Percentiles rank a stretch among this genome's conserved stretches.
These are phyloP conservation scores for Gadus chalcogrammus DNA, from an alignment of 2,113 vertebrate genomes.

Conservation along the genomic window DNA sequence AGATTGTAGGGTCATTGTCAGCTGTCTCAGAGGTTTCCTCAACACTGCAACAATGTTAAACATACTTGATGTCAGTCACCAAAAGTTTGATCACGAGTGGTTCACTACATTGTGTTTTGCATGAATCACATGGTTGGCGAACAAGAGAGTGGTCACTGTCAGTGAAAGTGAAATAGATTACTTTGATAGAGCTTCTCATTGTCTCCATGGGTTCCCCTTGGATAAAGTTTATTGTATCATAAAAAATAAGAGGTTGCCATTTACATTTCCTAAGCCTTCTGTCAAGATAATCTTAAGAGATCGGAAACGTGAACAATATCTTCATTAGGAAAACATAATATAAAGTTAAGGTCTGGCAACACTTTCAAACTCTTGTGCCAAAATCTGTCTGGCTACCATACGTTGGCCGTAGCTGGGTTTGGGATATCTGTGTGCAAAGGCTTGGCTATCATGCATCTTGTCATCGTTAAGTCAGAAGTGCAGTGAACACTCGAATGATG, in stretches of 20 bases:
- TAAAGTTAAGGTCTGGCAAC: neutral
- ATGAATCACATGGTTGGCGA: conserved; percentile 7
- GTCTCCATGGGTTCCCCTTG: conserved; percentile 24
- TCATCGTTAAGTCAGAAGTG: conserved; percentile 26
- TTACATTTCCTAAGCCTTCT: conserved; percentile 30
- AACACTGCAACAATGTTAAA: conserved; percentile 20
- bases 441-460: conserved; percentile 24
- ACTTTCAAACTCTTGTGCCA: neutral
- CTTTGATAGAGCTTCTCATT: conserved; percentile 26
- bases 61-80: conserved; percentile 30
- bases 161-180: conserved; percentile 31
- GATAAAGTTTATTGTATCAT: conserved; percentile 9
- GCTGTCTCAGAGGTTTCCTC: conserved; percentile 21
- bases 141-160: conserved; percentile 6
- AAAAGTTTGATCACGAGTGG: conserved; percentile 29
- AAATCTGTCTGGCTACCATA: conserved; percentile 11
- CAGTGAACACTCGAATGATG: conserved; percentile 26
- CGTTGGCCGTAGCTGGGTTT: conserved; percentile 29
- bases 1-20: conserved; percentile 36
- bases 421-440: conserved; percentile 31
- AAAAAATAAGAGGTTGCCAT: conserved; percentile 1
- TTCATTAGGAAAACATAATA: neutral
- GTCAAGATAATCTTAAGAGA: conserved; percentile 13
- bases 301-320: neutral
- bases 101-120: conserved; percentile 33